phyloP scores from a whole-genome alignment of 1,140 invertebrate genomes.

The Drosophila ogumai region DNA sequence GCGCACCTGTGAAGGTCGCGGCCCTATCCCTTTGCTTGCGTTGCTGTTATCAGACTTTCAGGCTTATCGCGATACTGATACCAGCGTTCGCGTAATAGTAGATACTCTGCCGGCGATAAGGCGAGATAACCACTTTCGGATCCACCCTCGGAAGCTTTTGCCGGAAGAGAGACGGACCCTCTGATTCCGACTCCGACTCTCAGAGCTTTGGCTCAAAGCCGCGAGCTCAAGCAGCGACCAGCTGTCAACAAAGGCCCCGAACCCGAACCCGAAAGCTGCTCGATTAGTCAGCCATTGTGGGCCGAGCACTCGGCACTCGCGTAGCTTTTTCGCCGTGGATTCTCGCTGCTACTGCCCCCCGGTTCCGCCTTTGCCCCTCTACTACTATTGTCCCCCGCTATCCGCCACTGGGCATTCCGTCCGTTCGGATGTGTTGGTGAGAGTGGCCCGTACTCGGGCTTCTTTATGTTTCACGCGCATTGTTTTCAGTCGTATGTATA shows the following conservation, averaged over 20 bases:
- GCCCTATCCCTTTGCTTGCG: background rate
- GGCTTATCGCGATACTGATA: conserved; percentile 18
- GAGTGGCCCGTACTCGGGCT: conserved; percentile 17
- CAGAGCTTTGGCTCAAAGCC: conserved; percentile 29
- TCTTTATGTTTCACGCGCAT: conserved; percentile 39
- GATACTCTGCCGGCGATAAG: conserved; percentile 8
- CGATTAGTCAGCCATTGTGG: conserved; percentile 51
- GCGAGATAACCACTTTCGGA: background rate
- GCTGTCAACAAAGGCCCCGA: conserved; percentile 41
- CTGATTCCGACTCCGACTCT: background rate
- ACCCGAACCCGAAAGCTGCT: conserved; percentile 30
- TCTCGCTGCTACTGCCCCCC: conserved; percentile 1
- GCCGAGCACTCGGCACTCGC: conserved; percentile 13
- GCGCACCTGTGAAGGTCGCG: conserved; percentile 30
- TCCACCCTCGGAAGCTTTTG: conserved; percentile 36
- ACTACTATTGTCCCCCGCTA: background rate
- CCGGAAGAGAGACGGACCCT: background rate
- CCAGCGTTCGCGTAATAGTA: conserved; percentile 27
- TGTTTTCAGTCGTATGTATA: conserved; percentile 44
- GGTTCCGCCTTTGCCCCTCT: background rate
- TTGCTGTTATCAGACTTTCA: conserved; percentile 5
- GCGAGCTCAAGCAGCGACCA: conserved; percentile 13
- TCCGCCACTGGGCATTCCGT: background rate
- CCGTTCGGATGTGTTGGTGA: conserved; percentile 18
- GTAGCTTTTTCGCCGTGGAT: conserved; percentile 18